Evolutionary conservation across 37 sponge, comb jelly and placozoan genomes (phyloP).

Genomic region (Bolinopsis microptera): DNA sequence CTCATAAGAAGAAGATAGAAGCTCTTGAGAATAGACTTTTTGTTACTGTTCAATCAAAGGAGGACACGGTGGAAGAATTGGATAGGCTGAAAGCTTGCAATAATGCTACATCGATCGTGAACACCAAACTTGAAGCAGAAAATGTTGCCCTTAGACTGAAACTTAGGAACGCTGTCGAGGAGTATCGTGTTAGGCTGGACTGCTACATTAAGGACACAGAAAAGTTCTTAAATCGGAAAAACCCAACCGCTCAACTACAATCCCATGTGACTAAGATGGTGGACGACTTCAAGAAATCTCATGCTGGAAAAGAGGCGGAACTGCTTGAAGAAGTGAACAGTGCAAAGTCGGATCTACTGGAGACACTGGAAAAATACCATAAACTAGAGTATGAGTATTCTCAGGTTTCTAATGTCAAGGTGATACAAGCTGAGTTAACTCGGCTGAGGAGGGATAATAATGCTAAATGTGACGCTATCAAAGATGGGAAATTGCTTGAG

Average conservation of each 20-base stretch:
- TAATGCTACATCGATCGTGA: background rate
- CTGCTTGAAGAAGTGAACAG: slow-evolving; percentile 37
- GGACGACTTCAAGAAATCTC: slow-evolving; percentile 32
- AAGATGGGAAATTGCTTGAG: background rate
- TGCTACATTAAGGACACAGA: slow-evolving; percentile 42
- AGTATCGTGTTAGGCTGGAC: slow-evolving; percentile 11
- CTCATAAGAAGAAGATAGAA: background rate
- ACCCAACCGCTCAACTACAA: background rate
- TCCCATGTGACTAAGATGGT: slow-evolving; percentile 18
- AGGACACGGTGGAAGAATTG: background rate
- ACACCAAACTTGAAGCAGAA: slow-evolving; percentile 39
- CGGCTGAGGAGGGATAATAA: background rate
- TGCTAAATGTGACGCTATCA: background rate
- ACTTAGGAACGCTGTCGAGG: background rate
- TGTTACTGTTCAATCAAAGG: background rate
- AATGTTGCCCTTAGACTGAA: background rate
- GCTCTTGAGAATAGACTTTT: slow-evolving; percentile 5
- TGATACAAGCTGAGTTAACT: background rate
- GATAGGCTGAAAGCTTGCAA: background rate
- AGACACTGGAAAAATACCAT: slow-evolving; percentile 48
- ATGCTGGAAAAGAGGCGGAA: slow-evolving; percentile 16
- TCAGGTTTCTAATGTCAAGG: background rate
- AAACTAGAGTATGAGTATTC: background rate
- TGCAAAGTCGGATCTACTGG: slow-evolving; percentile 1
- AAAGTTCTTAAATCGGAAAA: background rate